phyloP scores from a whole-genome alignment of 1,140 invertebrate genomes.

The Anadara kagoshimensis region DNA sequence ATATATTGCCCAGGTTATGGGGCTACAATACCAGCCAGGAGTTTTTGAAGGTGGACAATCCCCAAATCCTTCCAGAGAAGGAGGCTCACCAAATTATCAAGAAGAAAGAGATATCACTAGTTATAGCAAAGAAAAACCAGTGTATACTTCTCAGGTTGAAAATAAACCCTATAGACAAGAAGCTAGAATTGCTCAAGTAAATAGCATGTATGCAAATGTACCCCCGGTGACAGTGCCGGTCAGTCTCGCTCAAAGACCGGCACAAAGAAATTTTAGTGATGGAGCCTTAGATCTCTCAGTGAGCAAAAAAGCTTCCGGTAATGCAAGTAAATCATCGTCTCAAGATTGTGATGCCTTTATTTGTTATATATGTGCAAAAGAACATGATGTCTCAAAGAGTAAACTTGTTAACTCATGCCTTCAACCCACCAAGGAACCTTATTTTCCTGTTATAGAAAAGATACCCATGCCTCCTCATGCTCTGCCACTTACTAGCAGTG shows the following conservation, averaged over 20 bases:
- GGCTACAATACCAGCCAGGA: constrained; percentile 73
- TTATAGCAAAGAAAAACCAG: background rate
- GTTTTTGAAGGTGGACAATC: constrained; percentile 45
- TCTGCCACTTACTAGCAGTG: constrained; percentile 87
- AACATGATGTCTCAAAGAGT: constrained; percentile 83
- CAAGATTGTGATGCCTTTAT: constrained; percentile 61
- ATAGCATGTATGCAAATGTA: background rate
- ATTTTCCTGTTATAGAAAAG: constrained; percentile 89
- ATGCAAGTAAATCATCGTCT: background rate
- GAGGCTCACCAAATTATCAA: background rate
- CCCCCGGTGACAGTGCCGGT: background rate
- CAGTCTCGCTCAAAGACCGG: background rate
- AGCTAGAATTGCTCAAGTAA: background rate
- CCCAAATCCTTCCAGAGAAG: constrained; percentile 8
- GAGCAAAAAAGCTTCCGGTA: constrained; percentile 10
- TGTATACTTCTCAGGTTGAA: background rate
- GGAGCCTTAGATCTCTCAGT: constrained; percentile 66
- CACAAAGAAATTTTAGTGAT: constrained; percentile 25
- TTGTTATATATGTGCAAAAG: constrained; percentile 90
- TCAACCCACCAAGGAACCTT: constrained; percentile 89
- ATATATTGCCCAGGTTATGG: constrained; percentile 90
- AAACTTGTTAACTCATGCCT: constrained; percentile 88
- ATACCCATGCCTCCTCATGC: constrained; percentile 86
- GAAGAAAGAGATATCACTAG: background rate
- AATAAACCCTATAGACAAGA: constrained; percentile 1